Conservation (phyloP, 2,113 vertebrate genomes). For the Poeciliopsis occidentalis region DNA sequence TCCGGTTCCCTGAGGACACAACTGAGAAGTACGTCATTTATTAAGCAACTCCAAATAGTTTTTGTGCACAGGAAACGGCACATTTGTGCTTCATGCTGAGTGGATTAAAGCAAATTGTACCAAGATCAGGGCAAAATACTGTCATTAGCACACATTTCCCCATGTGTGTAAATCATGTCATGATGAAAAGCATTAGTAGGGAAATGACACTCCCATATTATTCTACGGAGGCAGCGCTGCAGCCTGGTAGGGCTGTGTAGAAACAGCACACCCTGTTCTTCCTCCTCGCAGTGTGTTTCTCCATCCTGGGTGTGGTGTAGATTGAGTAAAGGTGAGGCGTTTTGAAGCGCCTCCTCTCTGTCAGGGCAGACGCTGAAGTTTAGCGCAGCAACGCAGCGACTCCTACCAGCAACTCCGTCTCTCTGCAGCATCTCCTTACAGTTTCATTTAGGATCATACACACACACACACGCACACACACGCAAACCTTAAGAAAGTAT, state of each 20-base stretch:
- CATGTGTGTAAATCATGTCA: background rate
- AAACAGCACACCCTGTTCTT: background rate
- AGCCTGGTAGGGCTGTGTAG: background rate
- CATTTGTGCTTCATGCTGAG: background rate
- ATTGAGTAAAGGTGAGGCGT: conserved; percentile 17
- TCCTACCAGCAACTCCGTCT: conserved; percentile 4
- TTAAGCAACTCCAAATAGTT: background rate
- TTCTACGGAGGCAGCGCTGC: background rate
- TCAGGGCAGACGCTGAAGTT: conserved; percentile 10
- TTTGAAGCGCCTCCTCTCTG: background rate
- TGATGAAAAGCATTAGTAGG: background rate
- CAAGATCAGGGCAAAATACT: background rate
- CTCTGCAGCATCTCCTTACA: background rate
- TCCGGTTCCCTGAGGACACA: conserved; percentile 7
- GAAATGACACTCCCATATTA: background rate
- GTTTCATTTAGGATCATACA: background rate
- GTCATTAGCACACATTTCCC: background rate
- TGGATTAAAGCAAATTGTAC: background rate
- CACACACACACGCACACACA: too few species aligned
- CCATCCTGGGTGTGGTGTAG: background rate
- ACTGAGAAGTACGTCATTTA: background rate
- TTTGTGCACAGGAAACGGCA: background rate
- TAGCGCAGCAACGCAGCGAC: background rate
- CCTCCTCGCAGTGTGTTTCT: background rate
- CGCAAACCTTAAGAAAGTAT: too few species aligned